Percentiles rank a stretch among this genome's conserved stretches.
phyloP scores from a whole-genome alignment of 1,140 invertebrate species.

The Nasonia longicornis region DNA sequence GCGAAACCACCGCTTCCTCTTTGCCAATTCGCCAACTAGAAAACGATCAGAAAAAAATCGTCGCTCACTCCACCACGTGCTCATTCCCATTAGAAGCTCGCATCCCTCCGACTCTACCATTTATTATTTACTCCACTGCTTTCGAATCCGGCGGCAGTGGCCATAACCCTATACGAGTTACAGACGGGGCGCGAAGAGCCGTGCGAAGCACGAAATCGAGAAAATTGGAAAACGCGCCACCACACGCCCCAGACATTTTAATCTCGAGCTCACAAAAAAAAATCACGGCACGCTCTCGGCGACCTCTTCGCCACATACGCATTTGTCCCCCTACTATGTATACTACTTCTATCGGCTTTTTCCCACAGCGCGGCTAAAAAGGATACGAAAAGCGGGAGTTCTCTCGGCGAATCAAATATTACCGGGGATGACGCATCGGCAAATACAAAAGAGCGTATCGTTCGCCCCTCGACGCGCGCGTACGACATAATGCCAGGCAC shows the following conservation, averaged over 20 bases:
- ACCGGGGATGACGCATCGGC: conserved; percentile 24
- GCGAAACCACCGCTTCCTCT: not conserved
- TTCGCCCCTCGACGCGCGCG: not conserved
- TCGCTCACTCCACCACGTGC: not conserved
- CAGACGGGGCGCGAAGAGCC: not conserved
- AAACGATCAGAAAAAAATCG: not conserved
- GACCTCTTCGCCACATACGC: not conserved
- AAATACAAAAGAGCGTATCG: conserved; percentile 7
- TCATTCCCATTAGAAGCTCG: not conserved
- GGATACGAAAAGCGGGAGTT: not conserved
- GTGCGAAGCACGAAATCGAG: not conserved
- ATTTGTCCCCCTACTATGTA: not conserved
- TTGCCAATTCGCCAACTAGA: not conserved
- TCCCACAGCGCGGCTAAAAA: conserved; percentile 30
- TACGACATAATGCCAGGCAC: conserved; percentile 53
- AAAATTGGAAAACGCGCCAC: not conserved
- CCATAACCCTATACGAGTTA: too few relatives aligned
- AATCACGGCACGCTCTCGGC: not conserved
- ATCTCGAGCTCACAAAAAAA: conserved; percentile 11
- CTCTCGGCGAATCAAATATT: conserved; percentile 19
- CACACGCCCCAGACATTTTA: conserved; percentile 12
- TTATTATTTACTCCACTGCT: conserved; percentile 18
- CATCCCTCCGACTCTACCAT: not conserved
- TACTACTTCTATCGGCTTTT: not conserved
- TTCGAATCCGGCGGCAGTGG: not conserved